These are phyloP conservation scores for Drosophila arizonae DNA, from an alignment of 1,140 invertebrate genomes.

Conservation along the genomic window DNA sequence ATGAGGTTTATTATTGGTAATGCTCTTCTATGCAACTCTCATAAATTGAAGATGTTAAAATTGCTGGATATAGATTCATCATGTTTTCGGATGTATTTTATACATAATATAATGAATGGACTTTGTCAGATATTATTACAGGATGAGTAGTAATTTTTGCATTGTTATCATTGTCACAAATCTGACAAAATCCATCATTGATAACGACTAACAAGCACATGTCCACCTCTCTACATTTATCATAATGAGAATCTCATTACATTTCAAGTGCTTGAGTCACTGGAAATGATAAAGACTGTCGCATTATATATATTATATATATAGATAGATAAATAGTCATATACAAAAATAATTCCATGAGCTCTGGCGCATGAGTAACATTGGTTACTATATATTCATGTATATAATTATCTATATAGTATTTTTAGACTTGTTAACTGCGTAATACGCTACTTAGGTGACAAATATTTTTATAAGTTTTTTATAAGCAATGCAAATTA, in stretches of 20 bases:
- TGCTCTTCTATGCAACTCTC: no score
- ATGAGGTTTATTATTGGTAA: neutral
- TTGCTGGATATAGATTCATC: no score
- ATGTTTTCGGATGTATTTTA: no score
- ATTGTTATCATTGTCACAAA: slow-evolving; percentile 27
- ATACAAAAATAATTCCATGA: slow-evolving; percentile 30
- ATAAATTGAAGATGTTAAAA: no score
- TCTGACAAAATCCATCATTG: slow-evolving; percentile 51
- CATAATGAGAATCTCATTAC: slow-evolving; percentile 26
- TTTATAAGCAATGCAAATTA: neutral
- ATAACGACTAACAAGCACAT: slow-evolving; percentile 4
- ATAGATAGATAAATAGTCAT: slow-evolving; percentile 8
- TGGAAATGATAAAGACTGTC: slow-evolving; percentile 23
- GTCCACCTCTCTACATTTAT: slow-evolving; percentile 24
- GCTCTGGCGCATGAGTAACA: slow-evolving; percentile 18
- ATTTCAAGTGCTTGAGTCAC: slow-evolving; percentile 25
- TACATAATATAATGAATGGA: no score
- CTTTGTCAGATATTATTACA: neutral
- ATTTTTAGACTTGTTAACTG: slow-evolving; percentile 1
- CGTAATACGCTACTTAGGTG: neutral
- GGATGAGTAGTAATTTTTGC: neutral
- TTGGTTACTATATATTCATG: slow-evolving; percentile 5
- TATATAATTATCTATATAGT: neutral
- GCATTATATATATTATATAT: neutral
- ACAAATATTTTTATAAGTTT: neutral